Evolutionary conservation across 2,888 invertebrate species (phyloP), one percentile per base, ranked within the genome.

Genomic region (Philopedon plagiatum): DNA sequence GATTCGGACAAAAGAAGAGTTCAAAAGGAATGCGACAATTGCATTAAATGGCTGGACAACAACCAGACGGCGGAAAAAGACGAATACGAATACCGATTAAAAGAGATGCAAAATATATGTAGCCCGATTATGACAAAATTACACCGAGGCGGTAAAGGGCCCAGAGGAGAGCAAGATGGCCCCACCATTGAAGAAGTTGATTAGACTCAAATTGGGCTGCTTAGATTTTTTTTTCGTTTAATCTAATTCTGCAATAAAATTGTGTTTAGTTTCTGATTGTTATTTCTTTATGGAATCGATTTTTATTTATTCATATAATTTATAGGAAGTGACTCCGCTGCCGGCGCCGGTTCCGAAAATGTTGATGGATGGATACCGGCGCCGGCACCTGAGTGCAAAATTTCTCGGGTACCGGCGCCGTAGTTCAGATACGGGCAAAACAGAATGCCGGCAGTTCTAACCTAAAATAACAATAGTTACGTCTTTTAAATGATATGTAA

Each of bases 1-100:
- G 89, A 90, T 23, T 85, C 87, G 76, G 81, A 87, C 78, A 81
- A 86, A 81, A 83, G 81, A 26, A 80, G 83, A 44, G 87, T 87
- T 0, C 81, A 83, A 13, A 82, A 81, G 2, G 86, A 87, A 66
- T 91, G 91, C 79, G 89, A 90, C 0, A 90, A 90, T 56, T 87
- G 90, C 32, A 83, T 94, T 58, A 87, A 86, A 62, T 94, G 94
- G 94, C 84, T 94, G 73, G 94, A 94, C 81, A 85, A 86, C 81
- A 93, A 91, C 86, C 88, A 86, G 13, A 84, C 87, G 79, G 92
- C 90, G 7, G 92, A 90, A 64, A 89, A 88, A 81, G 91, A 89
- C 19, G 91, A 91, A 81, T 90, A 88, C 78, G 90, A 91, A 72
- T 87, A 90, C 78, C 88, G 87, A 78, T 79, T 90, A 78, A 87